Percentiles rank a stretch among this genome's conserved stretches.
phyloP scores from a whole-genome alignment of 2,113 vertebrate species.

The Oryzias melastigma region DNA sequence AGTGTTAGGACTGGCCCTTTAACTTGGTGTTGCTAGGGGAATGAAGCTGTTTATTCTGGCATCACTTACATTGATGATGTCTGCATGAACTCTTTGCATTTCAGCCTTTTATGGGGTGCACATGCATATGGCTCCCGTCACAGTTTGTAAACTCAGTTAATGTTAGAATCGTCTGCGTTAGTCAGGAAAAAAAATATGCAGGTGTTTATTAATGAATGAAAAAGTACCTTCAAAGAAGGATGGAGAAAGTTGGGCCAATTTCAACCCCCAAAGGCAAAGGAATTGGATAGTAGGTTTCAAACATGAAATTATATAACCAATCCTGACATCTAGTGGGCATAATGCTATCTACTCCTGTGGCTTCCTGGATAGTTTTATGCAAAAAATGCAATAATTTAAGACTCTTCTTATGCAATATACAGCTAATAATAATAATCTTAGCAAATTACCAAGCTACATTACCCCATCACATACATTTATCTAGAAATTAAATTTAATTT shows the following conservation, averaged over 20 bases:
- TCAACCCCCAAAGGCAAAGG: neutral
- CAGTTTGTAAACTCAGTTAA: neutral
- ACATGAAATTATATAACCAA: constrained; percentile 16
- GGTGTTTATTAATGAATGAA: neutral
- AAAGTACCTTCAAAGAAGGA: constrained; percentile 8
- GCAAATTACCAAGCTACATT: too few species aligned
- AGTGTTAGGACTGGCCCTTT: constrained; percentile 64
- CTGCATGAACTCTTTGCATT: constrained; percentile 31
- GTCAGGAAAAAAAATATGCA: neutral
- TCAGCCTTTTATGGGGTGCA: neutral
- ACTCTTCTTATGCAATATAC: too few species aligned
- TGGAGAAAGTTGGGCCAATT: constrained; percentile 33
- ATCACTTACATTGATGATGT: constrained; percentile 45
- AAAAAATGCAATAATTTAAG: too few species aligned
- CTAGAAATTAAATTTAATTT: too few species aligned
- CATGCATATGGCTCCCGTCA: neutral
- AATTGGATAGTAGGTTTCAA: neutral
- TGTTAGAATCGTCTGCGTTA: neutral
- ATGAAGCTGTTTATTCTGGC: constrained; percentile 71
- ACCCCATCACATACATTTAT: too few species aligned
- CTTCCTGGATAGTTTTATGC: too few species aligned
- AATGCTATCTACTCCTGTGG: neutral
- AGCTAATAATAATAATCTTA: too few species aligned
- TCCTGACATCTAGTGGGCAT: constrained; percentile 67
- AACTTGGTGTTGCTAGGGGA: constrained; percentile 78